Evolutionary conservation across 2,797 vertebrate genomes (phyloP), one percentile per base, ranked within the genome.

Genomic region (Gobionotothen gibberifrons): DNA sequence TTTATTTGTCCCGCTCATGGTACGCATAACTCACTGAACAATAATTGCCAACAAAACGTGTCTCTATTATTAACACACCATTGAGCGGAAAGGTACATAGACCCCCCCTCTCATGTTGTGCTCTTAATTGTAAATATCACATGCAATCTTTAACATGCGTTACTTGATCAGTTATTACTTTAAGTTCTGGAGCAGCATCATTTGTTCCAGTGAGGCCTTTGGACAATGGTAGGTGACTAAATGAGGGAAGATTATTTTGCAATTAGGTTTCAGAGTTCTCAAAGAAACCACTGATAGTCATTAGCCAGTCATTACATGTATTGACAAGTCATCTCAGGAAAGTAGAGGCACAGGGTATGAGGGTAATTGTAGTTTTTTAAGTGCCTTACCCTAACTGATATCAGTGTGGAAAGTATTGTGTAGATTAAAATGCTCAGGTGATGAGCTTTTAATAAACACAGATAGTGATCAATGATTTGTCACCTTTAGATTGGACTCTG

Each of bases 231-330:
- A 67, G 58, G 13, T 42, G 55, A 80, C 36, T 29, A 40, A 19
- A 79, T 48, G 46, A 55, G 69, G 13, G 12, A 55, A 66, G 69
- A 81, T 84, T 78, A 72, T 29, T 64, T 21, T 62, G 32, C 60
- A 70, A 64, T 78, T 69, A 74, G 5, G 15, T 46, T 17, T 13
- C 46, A 61, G 43, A 55, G 64, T 44, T 53, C 17, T 47, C 39
- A 60, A 40, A 53, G 79, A 64, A 63, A 46, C 9, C 13, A 10
- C 21, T 54, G 66, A 74, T 54, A 76, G 81, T 79, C 7, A 79
- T 78, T 54, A 65, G 26, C n/a, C 67, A 42, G 67, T 66, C 72
- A 79, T 82, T 73, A 63, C 55, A 74, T 78, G 22, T 70, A 55
- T 71, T 48, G 56, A 69, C 54, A n/a, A 22, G 67, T 76, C 26